Evolutionary conservation across 2,797 vertebrate species (phyloP).

Genomic region (Chloroceryle amazona): DNA sequence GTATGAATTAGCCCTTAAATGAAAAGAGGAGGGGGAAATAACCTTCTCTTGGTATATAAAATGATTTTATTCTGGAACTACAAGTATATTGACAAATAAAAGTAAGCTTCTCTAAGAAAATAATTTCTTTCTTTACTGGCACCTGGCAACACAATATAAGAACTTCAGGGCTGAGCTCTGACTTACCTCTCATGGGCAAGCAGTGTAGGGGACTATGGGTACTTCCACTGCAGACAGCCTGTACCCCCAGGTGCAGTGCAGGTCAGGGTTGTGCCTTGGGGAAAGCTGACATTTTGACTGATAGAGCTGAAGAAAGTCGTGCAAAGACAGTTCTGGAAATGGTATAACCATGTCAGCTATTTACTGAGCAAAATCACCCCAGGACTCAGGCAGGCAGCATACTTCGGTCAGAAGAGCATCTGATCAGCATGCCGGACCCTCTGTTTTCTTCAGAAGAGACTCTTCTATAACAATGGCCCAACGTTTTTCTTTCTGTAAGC

Average conservation of each 20-base stretch:
- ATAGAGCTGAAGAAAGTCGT: not conserved
- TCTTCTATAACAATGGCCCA: not conserved
- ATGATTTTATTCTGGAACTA: not conserved
- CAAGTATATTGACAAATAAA: not conserved
- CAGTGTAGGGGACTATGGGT: accelerated
- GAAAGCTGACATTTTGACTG: not conserved
- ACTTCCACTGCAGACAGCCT: not conserved
- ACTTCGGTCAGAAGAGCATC: not conserved
- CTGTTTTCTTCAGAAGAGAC: not conserved
- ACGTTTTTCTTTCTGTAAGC: not conserved
- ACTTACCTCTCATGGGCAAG: not conserved
- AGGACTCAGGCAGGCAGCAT: not conserved
- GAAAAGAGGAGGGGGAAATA: conserved; percentile 42
- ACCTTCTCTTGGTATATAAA: not conserved
- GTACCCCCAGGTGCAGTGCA: not conserved
- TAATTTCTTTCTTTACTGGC: not conserved
- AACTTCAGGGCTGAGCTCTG: not conserved
- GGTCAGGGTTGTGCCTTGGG: not conserved
- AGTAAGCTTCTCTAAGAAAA: not conserved
- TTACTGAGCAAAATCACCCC: not conserved
- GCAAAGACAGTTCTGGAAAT: not conserved
- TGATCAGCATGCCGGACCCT: not conserved
- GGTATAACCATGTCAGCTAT: not conserved
- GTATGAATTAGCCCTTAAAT: conserved; percentile 68
- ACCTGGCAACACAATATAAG: not conserved